These are phyloP conservation scores for Erpornis zantholeuca DNA, from an alignment of 2,113 vertebrate genomes.

Conservation along the genomic window DNA sequence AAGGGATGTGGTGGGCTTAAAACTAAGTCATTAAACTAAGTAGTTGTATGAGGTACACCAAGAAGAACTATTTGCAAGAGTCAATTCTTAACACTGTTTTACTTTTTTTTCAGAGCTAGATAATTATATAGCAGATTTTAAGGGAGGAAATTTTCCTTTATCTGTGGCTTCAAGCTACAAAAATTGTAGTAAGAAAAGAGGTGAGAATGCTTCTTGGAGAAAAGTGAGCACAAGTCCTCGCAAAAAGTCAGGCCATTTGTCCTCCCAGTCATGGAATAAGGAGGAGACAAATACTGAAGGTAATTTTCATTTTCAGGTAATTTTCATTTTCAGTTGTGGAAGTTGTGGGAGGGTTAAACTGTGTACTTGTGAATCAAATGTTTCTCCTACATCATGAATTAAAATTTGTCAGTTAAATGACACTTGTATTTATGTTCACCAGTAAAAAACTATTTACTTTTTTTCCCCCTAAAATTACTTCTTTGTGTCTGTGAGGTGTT, in stretches of 20 bases:
- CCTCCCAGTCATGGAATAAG: constrained; percentile 74
- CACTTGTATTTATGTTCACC: neutral
- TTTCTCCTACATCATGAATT: neutral
- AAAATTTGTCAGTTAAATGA: neutral
- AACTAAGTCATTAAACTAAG: neutral
- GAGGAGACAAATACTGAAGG: constrained; percentile 65
- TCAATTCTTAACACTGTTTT: neutral
- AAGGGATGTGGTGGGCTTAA: neutral
- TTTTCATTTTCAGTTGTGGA: neutral
- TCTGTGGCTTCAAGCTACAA: constrained; percentile 80
- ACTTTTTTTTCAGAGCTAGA: constrained; percentile 82
- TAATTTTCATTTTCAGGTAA: constrained; percentile 57
- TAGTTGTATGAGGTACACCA: neutral
- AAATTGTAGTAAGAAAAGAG: constrained; percentile 77
- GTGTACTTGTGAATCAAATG: accelerated
- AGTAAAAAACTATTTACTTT: neutral
- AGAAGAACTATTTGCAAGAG: neutral
- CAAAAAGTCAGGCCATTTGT: constrained; percentile 79
- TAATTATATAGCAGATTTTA: constrained; percentile 83
- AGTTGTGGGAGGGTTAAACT: neutral
- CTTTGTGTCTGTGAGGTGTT: neutral
- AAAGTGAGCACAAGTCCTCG: constrained; percentile 91
- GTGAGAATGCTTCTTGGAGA: constrained; percentile 82
- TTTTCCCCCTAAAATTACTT: accelerated
- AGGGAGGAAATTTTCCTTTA: constrained; percentile 84